phyloP scores from a whole-genome alignment of 1,140 invertebrate species.

The Drosophila orena region DNA sequence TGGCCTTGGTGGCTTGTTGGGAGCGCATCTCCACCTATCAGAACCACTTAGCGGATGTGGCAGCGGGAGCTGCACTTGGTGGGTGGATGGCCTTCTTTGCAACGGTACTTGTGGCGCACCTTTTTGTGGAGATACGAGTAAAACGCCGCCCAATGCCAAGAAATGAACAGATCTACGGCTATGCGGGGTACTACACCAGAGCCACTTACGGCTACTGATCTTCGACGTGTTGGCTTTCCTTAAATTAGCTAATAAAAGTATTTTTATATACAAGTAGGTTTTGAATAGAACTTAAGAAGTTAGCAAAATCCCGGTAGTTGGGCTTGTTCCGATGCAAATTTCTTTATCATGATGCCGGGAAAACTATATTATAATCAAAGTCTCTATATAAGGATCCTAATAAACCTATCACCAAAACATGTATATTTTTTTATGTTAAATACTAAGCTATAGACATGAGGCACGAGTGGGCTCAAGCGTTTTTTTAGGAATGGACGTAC shows the following conservation, averaged over 20 bases:
- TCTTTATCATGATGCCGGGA: no score
- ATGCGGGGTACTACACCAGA: conserved; percentile 69
- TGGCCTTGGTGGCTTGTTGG: conserved; percentile 54
- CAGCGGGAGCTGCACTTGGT: conserved; percentile 57
- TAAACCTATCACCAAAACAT: no score
- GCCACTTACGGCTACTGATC: conserved; percentile 64
- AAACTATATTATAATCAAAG: no score
- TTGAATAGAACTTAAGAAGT: no score
- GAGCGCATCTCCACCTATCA: conserved; percentile 68
- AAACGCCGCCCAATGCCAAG: conserved; percentile 70
- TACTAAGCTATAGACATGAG: no score
- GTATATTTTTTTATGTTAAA: no score
- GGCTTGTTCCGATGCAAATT: no score
- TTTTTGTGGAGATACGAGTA: conserved; percentile 61
- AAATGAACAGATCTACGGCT: conserved; percentile 75
- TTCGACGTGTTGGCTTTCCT: not conserved
- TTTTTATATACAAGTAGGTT: no score
- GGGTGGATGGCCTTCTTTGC: conserved; percentile 44
- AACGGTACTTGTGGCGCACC: conserved; percentile 51
- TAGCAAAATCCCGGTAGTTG: no score
- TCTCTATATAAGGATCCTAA: no score
- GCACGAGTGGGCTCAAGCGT: no score
- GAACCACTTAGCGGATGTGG: conserved; percentile 67
- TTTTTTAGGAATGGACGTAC: no score
- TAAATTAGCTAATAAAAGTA: conserved; percentile 9